Evolutionary conservation across 2,113 vertebrate genomes (phyloP), one percentile per base, ranked within the genome.

Genomic region (Varanus komodoensis): DNA sequence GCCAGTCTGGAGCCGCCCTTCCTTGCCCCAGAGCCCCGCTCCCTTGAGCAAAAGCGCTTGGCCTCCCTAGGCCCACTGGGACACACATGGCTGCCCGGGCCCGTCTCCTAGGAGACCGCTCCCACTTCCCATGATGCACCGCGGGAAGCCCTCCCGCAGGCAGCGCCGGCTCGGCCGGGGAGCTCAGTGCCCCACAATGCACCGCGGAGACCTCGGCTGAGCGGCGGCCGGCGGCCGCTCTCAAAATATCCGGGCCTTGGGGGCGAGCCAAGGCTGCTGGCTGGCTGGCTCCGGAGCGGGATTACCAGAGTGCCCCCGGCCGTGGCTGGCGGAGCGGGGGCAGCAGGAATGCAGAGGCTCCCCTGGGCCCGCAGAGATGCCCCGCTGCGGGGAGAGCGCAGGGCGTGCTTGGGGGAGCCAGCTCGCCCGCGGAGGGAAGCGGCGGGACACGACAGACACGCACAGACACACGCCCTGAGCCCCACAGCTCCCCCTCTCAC

Each of bases 401-500:
- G 69, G 27, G 69, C 9, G 27, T 32, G 15, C 29, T 29, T 32
- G 27, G 38, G 23, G 19, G 32, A 12, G 23, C 15, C 80, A 44
- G 38, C 38, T 44, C 38, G 38, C 38, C 38, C 38, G 38, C 38
- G 38, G 38, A 44, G 38, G 38, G 38, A 44, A 44, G 38, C 38
- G 38, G 38, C 3, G 38, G 50, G 7, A 34, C 25, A 48, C 7
- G 8, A 57, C 81, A 32, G 15, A 27, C 6, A 8, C 34, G 61
- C 57, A 25, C 6, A 32, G 1, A 2, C 44, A 12, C 38, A 57
- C 82, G 57, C 61, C 52, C 71, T 29, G 4, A 29, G 3, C 48
- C 48, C 21, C 64, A 15, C 87, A n/a, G 67, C 44, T 61, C 38
- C 38, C 54, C 84, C 44, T 19, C 79, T 52, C 54, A 92, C 94